Evolutionary conservation across 2,888 invertebrate species (phyloP).

Genomic region (Clostera curtula): DNA sequence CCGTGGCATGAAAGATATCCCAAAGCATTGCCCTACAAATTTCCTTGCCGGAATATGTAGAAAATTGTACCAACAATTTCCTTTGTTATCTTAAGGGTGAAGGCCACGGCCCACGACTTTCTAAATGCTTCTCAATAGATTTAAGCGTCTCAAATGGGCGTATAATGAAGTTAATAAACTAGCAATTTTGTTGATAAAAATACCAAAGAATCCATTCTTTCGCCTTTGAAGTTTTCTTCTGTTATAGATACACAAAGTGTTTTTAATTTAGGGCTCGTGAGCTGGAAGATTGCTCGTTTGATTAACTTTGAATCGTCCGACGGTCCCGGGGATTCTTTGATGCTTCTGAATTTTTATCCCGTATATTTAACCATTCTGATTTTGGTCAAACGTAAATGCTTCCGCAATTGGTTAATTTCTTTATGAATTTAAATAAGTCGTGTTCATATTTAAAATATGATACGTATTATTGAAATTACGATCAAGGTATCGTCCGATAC

Average conservation of each 20-base stretch:
- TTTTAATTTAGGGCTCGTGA: constrained; percentile 36
- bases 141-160: constrained; percentile 6
- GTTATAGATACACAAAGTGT: constrained; percentile 40
- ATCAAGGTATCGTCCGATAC: no score
- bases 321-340: constrained; percentile 10
- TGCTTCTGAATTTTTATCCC: constrained; percentile 12
- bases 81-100: no score
- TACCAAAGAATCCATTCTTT: constrained; percentile 13
- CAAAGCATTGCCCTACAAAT: no score
- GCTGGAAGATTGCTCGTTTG: constrained; percentile 44
- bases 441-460: not conserved
- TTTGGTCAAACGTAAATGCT: constrained; percentile 6
- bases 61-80: no score
- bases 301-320: constrained; percentile 34
- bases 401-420: not conserved
- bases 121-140: constrained; percentile 8
- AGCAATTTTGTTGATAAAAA: constrained; percentile 25
- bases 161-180: constrained; percentile 27
- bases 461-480: not conserved
- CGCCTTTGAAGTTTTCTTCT: constrained; percentile 39
- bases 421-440: not conserved
- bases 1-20: no score
- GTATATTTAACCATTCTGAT: constrained; percentile 11
- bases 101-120: no score
- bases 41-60: no score